These are phyloP conservation scores for Pseudomugil tenellus DNA, from an alignment of 2,797 vertebrate species.

Conservation along the genomic window DNA sequence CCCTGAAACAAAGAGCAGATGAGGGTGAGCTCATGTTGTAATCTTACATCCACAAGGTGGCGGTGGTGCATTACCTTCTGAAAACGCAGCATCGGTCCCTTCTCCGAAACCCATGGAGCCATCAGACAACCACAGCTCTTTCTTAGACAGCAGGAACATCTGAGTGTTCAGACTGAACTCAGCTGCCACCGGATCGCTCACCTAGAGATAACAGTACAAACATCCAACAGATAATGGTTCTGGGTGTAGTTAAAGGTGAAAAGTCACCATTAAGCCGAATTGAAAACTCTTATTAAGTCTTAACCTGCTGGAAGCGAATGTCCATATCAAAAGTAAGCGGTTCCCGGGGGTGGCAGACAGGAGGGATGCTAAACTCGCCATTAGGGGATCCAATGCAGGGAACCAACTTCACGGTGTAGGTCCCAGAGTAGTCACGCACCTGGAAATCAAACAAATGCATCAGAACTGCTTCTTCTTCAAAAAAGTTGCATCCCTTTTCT, in stretches of 20 bases:
- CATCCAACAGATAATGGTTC: not conserved
- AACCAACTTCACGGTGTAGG: conserved; percentile 86
- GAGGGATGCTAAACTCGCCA: conserved; percentile 84
- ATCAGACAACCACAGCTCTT: conserved; percentile 87
- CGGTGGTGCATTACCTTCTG: conserved; percentile 79
- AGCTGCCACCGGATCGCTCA: conserved; percentile 87
- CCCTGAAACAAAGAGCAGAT: conserved; percentile 57
- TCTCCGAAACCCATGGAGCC: conserved; percentile 89
- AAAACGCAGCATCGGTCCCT: conserved; percentile 84
- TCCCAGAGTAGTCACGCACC: conserved; percentile 89
- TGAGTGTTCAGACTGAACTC: conserved; percentile 90
- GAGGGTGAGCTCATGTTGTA: conserved; percentile 4
- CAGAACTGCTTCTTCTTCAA: not conserved
- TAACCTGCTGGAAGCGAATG: conserved; percentile 91
- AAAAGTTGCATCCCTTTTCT: not conserved
- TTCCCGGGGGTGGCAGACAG: conserved; percentile 86
- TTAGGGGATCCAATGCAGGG: conserved; percentile 85
- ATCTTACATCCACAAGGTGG: conserved; percentile 48
- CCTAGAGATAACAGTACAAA: conserved; percentile 65
- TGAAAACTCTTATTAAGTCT: not conserved
- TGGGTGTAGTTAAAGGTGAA: not conserved
- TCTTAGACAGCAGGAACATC: conserved; percentile 88
- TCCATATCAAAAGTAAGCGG: conserved; percentile 87
- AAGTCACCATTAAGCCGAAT: not conserved
- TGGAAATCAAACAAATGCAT: conserved; percentile 48